Percentiles rank a stretch among this genome's conserved stretches.
phyloP scores from a whole-genome alignment of 2,888 invertebrate genomes.

The Parnassius mnemosyne region DNA sequence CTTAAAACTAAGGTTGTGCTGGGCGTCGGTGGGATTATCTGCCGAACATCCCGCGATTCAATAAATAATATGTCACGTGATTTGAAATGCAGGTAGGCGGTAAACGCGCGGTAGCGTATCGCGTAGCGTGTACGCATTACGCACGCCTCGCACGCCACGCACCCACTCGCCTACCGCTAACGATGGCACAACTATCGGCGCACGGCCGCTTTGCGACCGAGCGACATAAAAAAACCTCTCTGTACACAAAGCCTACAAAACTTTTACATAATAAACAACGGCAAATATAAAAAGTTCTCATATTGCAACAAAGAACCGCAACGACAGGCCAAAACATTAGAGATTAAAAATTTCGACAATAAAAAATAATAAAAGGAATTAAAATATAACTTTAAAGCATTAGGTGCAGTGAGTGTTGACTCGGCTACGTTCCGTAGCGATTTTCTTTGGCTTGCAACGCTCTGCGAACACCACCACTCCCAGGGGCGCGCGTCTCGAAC shows the following conservation, averaged over 20 bases:
- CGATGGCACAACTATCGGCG: conserved; percentile 64
- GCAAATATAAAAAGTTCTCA: conserved; percentile 67
- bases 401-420: conserved; percentile 71
- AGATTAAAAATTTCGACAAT: conserved; percentile 46
- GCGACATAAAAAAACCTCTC: conserved; percentile 52
- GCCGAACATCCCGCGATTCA: conserved; percentile 62
- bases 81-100: conserved; percentile 53
- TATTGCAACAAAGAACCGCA: conserved; percentile 69
- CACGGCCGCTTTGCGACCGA: conserved; percentile 63
- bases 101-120: conserved; percentile 28
- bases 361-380: conserved; percentile 37
- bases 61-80: conserved; percentile 69
- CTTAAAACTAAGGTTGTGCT: conserved; percentile 63
- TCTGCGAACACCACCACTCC: conserved; percentile 38
- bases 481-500: conserved; percentile 34
- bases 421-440: conserved; percentile 61
- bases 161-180: conserved; percentile 37
- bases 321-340: conserved; percentile 60
- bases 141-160: conserved; percentile 19
- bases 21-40: conserved; percentile 72
- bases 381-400: conserved; percentile 72
- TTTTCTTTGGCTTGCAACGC: conserved; percentile 71
- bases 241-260: conserved; percentile 61
- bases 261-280: conserved; percentile 68
- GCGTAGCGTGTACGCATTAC: conserved; percentile 8